Evolutionary conservation across 2,888 invertebrate genomes (phyloP).

Genomic region (Thecophora atra): DNA sequence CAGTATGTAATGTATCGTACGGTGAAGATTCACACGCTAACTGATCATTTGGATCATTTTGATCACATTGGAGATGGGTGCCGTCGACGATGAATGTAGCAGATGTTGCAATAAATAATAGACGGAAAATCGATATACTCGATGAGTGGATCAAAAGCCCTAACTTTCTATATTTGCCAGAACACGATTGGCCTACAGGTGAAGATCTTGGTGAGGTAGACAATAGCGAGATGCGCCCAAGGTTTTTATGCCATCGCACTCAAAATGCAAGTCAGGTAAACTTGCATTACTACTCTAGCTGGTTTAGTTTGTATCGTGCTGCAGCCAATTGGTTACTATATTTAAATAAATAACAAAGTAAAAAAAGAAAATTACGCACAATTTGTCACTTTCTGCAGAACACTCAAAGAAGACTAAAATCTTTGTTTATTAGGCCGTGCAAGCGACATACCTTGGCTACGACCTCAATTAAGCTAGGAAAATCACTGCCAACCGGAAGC

Average conservation of each 20-base stretch:
- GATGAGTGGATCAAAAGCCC: not conserved
- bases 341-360: not conserved
- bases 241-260: too few relatives aligned
- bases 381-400: not conserved
- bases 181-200: too few relatives aligned
- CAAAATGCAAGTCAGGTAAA: not conserved
- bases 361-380: not conserved
- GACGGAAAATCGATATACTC: not conserved
- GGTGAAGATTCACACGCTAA: too few relatives aligned
- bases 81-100: not conserved
- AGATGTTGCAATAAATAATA: not conserved
- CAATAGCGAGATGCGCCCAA: too few relatives aligned
- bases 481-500: not conserved
- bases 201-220: too few relatives aligned
- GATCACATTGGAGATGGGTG: not conserved
- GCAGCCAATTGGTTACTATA: too few relatives aligned
- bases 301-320: not conserved
- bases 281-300: not conserved
- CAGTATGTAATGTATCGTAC: too few relatives aligned
- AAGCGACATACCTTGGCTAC: not conserved
- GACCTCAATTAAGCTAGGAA: slow-evolving; percentile 3
- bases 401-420: not conserved
- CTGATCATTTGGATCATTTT: too few relatives aligned
- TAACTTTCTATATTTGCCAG: slow-evolving; percentile 7
- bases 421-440: not conserved